These are phyloP conservation scores for Acropternis orthonyx DNA, from an alignment of 2,797 vertebrate genomes.

Conservation along the genomic window DNA sequence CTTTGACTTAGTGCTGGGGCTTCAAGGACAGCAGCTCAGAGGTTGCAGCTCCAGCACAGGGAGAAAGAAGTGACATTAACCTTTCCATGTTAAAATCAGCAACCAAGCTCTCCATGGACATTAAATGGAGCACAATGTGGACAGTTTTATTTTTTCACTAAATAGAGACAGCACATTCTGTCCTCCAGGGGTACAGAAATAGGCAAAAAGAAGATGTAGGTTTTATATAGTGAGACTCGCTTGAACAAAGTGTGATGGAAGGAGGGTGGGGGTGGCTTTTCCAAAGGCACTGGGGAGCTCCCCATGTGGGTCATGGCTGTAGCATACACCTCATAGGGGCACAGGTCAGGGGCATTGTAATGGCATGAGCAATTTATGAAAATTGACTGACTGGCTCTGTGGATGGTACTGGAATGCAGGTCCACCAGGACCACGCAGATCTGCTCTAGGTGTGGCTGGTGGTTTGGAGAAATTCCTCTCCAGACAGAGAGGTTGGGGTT, in stretches of 20 bases:
- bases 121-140: neutral
- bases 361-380: neutral
- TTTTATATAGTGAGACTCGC: neutral
- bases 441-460: neutral
- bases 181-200: neutral
- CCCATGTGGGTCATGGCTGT: neutral
- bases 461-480: neutral
- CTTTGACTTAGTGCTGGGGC: neutral
- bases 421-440: neutral
- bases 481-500: neutral
- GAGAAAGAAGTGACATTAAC: neutral
- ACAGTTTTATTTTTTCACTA: neutral
- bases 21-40: constrained; percentile 34
- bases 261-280: neutral
- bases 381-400: neutral
- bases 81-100: neutral
- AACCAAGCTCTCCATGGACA: neutral
- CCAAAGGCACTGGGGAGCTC: neutral
- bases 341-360: neutral
- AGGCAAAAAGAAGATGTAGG: neutral
- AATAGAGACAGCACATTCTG: neutral
- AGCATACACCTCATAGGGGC: neutral
- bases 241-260: neutral
- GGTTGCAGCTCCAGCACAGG: neutral
- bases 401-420: neutral